phyloP scores from a whole-genome alignment of 2,113 vertebrate species.

The Neodon shergylaensis region DNA sequence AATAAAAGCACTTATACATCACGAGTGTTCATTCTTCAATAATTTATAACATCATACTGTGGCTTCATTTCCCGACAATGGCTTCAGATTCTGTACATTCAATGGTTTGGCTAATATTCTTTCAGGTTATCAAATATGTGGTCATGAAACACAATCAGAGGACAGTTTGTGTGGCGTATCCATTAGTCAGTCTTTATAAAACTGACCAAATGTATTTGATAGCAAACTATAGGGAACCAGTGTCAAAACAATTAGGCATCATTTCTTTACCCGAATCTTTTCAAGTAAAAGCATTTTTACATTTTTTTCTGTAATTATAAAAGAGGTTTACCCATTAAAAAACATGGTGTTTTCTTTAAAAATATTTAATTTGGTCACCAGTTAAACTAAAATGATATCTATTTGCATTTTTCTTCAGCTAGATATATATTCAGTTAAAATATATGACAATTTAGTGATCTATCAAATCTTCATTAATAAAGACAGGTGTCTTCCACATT shows the following conservation, averaged over 20 bases:
- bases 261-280: not conserved
- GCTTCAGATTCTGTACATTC: slow-evolving; percentile 9
- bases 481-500: not conserved
- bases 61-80: not conserved
- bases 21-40: slow-evolving; percentile 72
- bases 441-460: slow-evolving; percentile 9
- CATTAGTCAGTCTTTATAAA: slow-evolving; percentile 14
- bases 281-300: slow-evolving; percentile 45
- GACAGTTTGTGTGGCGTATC: not conserved
- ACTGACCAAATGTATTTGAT: slow-evolving; percentile 33
- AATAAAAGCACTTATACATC: slow-evolving; percentile 83
- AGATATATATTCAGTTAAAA: not conserved
- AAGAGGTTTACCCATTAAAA: not conserved
- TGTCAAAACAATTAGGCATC: not conserved
- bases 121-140: slow-evolving; percentile 44
- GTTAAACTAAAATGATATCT: slow-evolving; percentile 19
- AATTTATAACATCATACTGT: slow-evolving; percentile 58
- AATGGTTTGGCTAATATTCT: not conserved
- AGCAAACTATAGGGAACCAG: slow-evolving; percentile 23
- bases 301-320: slow-evolving; percentile 22
- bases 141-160: not conserved
- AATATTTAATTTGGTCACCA: slow-evolving; percentile 24
- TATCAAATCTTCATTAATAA: slow-evolving; percentile 39
- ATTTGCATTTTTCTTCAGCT: not conserved
- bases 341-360: not conserved